Percentiles rank a stretch among this genome's conserved stretches.
These are phyloP conservation scores for Pachyramphus minor DNA, from an alignment of 2,113 vertebrate genomes.

Conservation along the genomic window DNA sequence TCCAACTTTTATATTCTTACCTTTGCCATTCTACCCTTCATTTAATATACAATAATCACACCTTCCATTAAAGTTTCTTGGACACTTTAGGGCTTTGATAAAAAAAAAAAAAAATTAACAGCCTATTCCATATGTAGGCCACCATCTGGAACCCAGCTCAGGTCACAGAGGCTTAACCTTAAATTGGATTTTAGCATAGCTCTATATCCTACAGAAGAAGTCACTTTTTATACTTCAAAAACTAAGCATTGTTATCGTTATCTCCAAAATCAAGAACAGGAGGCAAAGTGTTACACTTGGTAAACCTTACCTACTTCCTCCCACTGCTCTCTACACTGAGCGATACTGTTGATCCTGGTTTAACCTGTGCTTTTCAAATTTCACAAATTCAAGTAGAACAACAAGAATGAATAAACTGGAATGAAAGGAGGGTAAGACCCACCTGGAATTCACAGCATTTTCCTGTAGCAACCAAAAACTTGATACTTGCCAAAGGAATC, in stretches of 20 bases:
- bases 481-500: background rate
- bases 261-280: background rate
- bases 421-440: background rate
- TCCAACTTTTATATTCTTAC: background rate
- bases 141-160: constrained; percentile 31
- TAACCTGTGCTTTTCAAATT: background rate
- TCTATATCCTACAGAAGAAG: background rate
- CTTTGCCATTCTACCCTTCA: background rate
- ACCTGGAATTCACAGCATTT: background rate
- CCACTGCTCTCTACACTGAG: background rate
- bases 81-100: background rate
- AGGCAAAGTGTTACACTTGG: background rate
- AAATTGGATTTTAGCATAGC: background rate
- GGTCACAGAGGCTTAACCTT: background rate
- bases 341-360: background rate
- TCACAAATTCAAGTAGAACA: background rate
- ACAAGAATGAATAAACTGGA: background rate
- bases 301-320: background rate
- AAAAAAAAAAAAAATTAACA: background rate
- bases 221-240: background rate
- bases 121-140: background rate
- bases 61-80: background rate
- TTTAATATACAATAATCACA: background rate
- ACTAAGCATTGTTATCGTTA: background rate
- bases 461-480: background rate